Base-by-base conservation (phyloP, 2,113 vertebrate genomes). In the Xerus inauris region DNA sequence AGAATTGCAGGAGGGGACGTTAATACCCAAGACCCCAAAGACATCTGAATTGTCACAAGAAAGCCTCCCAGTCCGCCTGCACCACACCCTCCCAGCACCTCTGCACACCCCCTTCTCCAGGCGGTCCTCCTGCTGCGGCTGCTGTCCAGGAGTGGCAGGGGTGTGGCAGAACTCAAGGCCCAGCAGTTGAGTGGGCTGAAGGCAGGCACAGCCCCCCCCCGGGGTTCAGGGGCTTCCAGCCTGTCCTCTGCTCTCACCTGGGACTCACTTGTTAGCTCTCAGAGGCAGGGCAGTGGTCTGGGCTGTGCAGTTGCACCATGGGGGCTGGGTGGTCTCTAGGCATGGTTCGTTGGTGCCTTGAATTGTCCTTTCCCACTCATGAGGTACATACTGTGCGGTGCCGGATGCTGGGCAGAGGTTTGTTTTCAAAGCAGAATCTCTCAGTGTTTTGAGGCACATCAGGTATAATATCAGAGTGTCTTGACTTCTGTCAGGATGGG, bases 41-140 rank as follows among this genome's bases (percentile, higher is more conserved):
- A 20, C 92, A 35, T 7, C 16, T 0, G 3, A n/a, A 12, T 35
- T 0, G 16, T 67, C 64, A 4, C 2, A 32, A 22, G 67, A 47
- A 28, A 65, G 73, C 30, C 7, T n/a, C 5, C 2, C 13, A 20
- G 0, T 73, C 35, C 8, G 28, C 45, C 75, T 16, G 5, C 6
- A 6, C 4, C 16, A 1, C 4, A 17, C 22, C 32, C 6, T 13
- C 19, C 19, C 14, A 26, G 64, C 64, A 65, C 12, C 64, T 38
- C 76, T 16, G 8, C 3, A 3, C 5, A 1, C 2, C 20, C 20
- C 26, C 6, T 14, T 65, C 30, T 13, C 17, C 14, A 0, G 1
- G n/a, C 24, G 38, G 85, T 4, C 4, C 38, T 30, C 11, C 35
- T 62, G 26, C 65, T 65, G 42, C 49, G 38, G 26, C 57, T 3